A percentile compares a stretch with the other conserved stretches of the same genome.
Conservation (phyloP, 2,888 invertebrate genomes). For the Xanthia togata region DNA sequence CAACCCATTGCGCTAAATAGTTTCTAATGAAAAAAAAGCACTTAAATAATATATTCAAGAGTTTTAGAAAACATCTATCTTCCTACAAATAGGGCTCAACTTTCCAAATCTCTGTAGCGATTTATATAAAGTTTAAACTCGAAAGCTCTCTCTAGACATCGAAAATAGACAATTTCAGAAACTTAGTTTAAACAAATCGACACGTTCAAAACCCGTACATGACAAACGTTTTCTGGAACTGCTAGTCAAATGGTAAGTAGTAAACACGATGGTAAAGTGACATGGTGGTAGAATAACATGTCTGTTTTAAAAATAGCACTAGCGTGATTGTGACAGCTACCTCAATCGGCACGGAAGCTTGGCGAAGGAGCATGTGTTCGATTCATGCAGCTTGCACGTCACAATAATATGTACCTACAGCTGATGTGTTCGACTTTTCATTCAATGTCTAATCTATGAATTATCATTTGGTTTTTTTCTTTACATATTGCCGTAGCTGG, state of each 20-base stretch:
- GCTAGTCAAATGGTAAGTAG: background rate
- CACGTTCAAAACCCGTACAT: background rate
- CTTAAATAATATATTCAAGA: background rate
- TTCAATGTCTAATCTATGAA: background rate
- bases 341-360: background rate
- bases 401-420: background rate
- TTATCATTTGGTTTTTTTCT: background rate
- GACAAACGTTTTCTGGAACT: background rate
- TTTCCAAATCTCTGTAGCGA: slow-evolving; percentile 12
- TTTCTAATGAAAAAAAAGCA: background rate
- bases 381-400: background rate
- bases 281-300: background rate
- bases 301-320: background rate
- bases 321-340: slow-evolving; percentile 7
- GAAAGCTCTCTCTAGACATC: background rate
- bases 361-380: background rate
- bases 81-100: background rate
- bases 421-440: slow-evolving; percentile 10
- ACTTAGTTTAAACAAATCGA: slow-evolving; percentile 20
- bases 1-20: background rate
- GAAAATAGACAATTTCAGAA: slow-evolving; percentile 25
- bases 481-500: background rate
- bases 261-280: background rate
- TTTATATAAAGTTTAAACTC: background rate
- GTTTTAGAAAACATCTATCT: background rate